phyloP scores from a whole-genome alignment of 2,888 invertebrate species.

The Heteromyza rotundicornis region DNA sequence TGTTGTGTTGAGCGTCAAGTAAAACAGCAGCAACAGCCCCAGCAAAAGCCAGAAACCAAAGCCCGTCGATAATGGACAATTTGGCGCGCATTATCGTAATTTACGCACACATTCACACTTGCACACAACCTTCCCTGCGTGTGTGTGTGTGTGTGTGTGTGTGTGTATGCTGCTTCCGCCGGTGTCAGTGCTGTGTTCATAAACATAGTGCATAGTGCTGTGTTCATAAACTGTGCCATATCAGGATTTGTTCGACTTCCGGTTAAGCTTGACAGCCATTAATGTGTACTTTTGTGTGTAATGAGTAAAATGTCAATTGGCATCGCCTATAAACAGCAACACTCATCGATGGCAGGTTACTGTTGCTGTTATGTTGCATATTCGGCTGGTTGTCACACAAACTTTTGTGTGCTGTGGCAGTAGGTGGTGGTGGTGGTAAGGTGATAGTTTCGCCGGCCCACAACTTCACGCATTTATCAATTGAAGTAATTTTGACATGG shows the following conservation, averaged over 20 bases:
- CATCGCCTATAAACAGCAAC: slow-evolving; percentile 33
- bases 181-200: slow-evolving; percentile 11
- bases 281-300: slow-evolving; percentile 22
- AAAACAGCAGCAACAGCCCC: neutral
- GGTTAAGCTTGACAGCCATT: slow-evolving; percentile 27
- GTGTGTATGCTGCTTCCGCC: slow-evolving; percentile 22
- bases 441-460: too few relatives aligned
- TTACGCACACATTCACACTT: slow-evolving; percentile 8
- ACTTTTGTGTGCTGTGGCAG: too few relatives aligned
- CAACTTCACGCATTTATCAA: slow-evolving; percentile 31
- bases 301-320: slow-evolving; percentile 43
- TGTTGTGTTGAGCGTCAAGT: too few relatives aligned
- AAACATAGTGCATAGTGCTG: slow-evolving; percentile 11
- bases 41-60: neutral
- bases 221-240: slow-evolving; percentile 43
- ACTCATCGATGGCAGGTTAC: neutral
- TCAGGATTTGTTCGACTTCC: slow-evolving; percentile 47
- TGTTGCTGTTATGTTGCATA: neutral
- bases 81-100: slow-evolving; percentile 31
- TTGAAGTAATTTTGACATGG: slow-evolving; percentile 10
- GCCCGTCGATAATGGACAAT: slow-evolving; percentile 36
- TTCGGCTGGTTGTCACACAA: too few relatives aligned
- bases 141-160: slow-evolving; percentile 7
- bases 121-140: too few relatives aligned
- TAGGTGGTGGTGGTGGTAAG: too few relatives aligned